Percentiles rank a stretch among this genome's conserved stretches.
Evolutionary conservation across 2,113 vertebrate genomes (phyloP).

Genomic region (Isurus oxyrinchus): DNA sequence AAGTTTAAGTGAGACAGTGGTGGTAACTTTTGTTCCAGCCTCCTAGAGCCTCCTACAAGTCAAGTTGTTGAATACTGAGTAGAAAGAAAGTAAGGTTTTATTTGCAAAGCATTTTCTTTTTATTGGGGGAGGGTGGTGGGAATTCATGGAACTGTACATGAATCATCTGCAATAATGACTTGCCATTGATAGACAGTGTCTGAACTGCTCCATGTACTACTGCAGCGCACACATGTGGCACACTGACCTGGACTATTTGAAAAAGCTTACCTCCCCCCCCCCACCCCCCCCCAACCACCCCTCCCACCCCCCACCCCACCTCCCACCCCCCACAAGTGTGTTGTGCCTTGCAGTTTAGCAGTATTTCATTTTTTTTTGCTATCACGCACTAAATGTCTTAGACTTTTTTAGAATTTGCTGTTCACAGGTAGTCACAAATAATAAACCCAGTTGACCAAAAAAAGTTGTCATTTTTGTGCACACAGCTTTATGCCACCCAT

Average conservation of each 20-base stretch:
- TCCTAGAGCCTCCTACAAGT: conserved; percentile 13
- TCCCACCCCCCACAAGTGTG: conserved; percentile 48
- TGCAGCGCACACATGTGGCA: not conserved
- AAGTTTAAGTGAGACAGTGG: conserved; percentile 20
- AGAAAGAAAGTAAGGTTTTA: not conserved
- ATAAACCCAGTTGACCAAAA: conserved; percentile 63
- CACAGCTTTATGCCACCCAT: conserved; percentile 68
- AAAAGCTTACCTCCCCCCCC: conserved; percentile 55
- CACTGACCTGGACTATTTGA: conserved; percentile 39
- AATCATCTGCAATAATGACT: conserved; percentile 29
- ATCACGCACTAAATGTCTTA: conserved; percentile 70
- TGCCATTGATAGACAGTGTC: not conserved
- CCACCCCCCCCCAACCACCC: not conserved
- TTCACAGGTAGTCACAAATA: conserved; percentile 60
- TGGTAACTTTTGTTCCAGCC: not conserved
- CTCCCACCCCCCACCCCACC: conserved; percentile 43
- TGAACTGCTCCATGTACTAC: not conserved
- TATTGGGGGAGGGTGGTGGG: not conserved
- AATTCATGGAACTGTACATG: not conserved
- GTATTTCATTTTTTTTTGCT: conserved; percentile 66
- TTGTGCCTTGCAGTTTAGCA: conserved; percentile 68
- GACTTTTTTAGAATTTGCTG: conserved; percentile 63
- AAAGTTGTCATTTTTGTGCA: conserved; percentile 57
- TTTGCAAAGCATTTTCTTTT: not conserved
- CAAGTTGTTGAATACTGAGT: not conserved